phyloP scores from a whole-genome alignment of 2,797 vertebrate genomes.

The Tympanoctomys barrerae region DNA sequence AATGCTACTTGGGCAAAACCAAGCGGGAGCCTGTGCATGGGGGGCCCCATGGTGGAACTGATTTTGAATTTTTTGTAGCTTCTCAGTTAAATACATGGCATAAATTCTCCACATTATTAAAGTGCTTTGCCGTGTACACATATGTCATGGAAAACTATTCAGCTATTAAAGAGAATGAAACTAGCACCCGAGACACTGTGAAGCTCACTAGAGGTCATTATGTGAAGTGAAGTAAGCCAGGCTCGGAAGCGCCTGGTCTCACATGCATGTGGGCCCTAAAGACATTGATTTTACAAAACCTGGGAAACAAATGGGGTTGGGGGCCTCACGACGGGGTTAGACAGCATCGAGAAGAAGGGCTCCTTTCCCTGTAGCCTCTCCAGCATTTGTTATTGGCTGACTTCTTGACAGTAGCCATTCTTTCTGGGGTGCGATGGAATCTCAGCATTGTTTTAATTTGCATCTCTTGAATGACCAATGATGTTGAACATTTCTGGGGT shows the following conservation, averaged over 20 bases:
- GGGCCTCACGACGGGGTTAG: too few species aligned
- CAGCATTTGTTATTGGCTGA: too few species aligned
- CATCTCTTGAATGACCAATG: too few species aligned
- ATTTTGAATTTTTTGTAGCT: background rate
- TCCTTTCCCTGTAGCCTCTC: too few species aligned
- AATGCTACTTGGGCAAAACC: background rate
- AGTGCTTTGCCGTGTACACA: accelerated
- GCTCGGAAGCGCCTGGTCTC: background rate
- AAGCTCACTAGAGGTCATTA: background rate
- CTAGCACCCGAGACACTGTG: background rate
- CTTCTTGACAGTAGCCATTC: too few species aligned
- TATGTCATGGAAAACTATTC: background rate
- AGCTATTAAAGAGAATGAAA: background rate
- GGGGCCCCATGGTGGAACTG: background rate
- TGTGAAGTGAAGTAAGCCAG: background rate
- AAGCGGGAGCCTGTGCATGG: accelerated
- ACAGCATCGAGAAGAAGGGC: too few species aligned
- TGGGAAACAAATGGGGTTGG: background rate
- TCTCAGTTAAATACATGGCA: background rate
- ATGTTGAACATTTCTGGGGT: background rate
- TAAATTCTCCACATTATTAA: accelerated
- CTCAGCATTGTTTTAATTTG: too few species aligned
- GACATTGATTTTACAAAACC: too few species aligned
- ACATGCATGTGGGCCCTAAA: too few species aligned
- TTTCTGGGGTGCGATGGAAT: too few species aligned